These are phyloP conservation scores for Macaria notata DNA, from an alignment of 2,888 invertebrate species.

Conservation along the genomic window DNA sequence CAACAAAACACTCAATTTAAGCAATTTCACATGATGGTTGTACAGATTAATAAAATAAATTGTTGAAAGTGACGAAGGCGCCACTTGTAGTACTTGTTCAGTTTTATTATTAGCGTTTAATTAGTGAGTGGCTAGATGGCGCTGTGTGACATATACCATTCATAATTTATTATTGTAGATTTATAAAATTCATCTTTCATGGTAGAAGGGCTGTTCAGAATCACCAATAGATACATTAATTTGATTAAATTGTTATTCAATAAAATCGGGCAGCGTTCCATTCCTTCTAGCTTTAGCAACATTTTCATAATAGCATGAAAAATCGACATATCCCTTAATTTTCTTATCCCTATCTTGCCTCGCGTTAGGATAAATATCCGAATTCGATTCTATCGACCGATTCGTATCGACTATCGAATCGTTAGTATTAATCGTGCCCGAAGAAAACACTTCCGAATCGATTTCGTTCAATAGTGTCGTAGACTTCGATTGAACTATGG, in stretches of 20 bases:
- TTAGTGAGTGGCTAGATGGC: too few species aligned
- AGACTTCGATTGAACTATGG: constrained; percentile 81
- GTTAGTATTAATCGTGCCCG: constrained; percentile 50
- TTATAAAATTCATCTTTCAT: too few species aligned
- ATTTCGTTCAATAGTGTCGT: constrained; percentile 68
- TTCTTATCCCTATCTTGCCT: constrained; percentile 84
- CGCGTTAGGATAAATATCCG: constrained; percentile 66
- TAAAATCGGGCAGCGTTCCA: constrained; percentile 85
- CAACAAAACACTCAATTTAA: too few species aligned
- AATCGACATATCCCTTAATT: constrained; percentile 92
- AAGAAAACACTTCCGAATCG: constrained; percentile 67
- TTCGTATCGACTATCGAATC: constrained; percentile 67
- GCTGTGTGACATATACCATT: too few species aligned
- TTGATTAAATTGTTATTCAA: constrained; percentile 51
- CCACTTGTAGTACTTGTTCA: too few species aligned
- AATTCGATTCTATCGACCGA: constrained; percentile 66
- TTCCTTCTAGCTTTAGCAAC: constrained; percentile 85
- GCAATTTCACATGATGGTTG: too few species aligned
- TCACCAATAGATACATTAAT: too few species aligned
- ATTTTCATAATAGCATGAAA: constrained; percentile 89
- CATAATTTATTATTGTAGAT: too few species aligned
- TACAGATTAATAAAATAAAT: too few species aligned
- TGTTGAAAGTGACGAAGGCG: too few species aligned
- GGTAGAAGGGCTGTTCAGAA: too few species aligned
- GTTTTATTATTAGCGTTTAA: too few species aligned